Evolutionary conservation across 53 echinoderm and acorn worm species (phyloP).

Genomic region (Paelopatides confundens): DNA sequence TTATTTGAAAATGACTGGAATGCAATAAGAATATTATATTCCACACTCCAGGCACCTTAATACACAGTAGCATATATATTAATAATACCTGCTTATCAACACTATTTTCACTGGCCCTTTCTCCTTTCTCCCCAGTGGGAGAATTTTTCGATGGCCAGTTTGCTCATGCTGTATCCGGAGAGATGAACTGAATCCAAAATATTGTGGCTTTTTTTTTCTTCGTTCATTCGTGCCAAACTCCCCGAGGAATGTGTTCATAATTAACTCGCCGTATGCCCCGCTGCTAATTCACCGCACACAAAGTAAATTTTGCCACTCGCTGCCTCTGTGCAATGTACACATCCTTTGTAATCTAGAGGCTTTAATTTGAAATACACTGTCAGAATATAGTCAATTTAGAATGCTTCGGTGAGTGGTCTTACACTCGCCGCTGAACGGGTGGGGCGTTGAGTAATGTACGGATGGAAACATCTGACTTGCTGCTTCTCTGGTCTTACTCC

Average conservation of each 20-base stretch:
- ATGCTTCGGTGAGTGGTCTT: neutral
- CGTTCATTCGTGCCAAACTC: neutral
- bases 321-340: neutral
- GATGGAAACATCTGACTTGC: neutral
- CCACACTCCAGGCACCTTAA: too few species aligned
- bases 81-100: too few species aligned
- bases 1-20: too few species aligned
- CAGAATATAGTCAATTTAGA: neutral
- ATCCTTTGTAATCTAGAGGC: neutral
- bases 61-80: too few species aligned
- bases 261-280: neutral
- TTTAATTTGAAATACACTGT: neutral
- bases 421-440: neutral
- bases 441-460: neutral
- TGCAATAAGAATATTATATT: too few species aligned
- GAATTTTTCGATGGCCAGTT: too few species aligned
- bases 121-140: too few species aligned
- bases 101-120: too few species aligned
- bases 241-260: conserved; percentile 12
- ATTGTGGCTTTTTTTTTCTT: too few species aligned
- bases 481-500: neutral
- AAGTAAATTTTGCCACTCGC: neutral
- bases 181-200: too few species aligned
- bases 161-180: too few species aligned
- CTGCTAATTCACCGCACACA: neutral